phyloP scores from a whole-genome alignment of 2,888 invertebrate genomes.

The Willowsia nigromaculata region DNA sequence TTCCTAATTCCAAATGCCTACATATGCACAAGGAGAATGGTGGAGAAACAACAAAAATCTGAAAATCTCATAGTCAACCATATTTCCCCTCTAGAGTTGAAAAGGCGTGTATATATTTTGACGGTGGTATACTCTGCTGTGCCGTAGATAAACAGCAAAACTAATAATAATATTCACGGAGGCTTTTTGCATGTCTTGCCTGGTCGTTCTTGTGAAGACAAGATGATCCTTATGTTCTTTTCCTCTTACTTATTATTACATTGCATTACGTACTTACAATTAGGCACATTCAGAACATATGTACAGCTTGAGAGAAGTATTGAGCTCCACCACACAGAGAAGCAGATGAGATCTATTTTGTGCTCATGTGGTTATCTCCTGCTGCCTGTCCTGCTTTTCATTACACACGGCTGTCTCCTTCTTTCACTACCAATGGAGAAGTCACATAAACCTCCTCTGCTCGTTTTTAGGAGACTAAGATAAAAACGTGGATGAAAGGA shows the following conservation, averaged over 20 bases:
- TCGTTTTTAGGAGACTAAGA: constrained; percentile 39
- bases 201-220: constrained; percentile 11
- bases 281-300: background rate
- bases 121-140: no score
- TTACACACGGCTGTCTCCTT: constrained; percentile 58
- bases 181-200: constrained; percentile 31
- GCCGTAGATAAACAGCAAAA: background rate
- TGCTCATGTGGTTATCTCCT: constrained; percentile 64
- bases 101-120: background rate
- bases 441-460: constrained; percentile 27
- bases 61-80: constrained; percentile 38
- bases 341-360: constrained; percentile 25
- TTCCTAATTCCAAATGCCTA: background rate
- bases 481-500: constrained; percentile 37
- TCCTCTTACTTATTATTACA: constrained; percentile 3
- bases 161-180: constrained; percentile 51
- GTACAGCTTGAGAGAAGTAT: background rate
- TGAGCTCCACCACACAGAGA: background rate
- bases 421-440: constrained; percentile 42
- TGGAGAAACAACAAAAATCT: constrained; percentile 4
- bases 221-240: constrained; percentile 41
- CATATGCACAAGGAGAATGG: background rate
- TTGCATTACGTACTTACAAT: constrained; percentile 1
- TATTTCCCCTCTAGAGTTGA: constrained; percentile 32
- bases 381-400: constrained; percentile 68